Conservation (phyloP, 1,140 invertebrate species). For the Drosophila rufa region DNA sequence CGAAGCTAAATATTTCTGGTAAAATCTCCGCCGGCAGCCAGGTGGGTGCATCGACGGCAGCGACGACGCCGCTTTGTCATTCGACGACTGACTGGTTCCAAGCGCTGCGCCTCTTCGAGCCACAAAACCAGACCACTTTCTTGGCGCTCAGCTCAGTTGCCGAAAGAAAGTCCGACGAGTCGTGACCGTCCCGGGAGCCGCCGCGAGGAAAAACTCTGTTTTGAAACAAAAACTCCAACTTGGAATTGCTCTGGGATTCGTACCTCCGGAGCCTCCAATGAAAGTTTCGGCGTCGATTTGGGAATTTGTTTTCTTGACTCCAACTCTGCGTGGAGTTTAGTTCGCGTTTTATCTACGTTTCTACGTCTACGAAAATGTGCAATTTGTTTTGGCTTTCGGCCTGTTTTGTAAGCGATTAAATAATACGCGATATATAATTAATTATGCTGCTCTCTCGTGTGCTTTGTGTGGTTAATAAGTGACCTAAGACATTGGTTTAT, state of each 20-base stretch:
- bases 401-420: constrained; percentile 71
- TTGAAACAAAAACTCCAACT: constrained; percentile 13
- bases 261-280: constrained; percentile 44
- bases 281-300: constrained; percentile 63
- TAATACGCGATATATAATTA: constrained; percentile 45
- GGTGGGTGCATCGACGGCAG: constrained; percentile 53
- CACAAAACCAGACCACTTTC: constrained; percentile 84
- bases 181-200: constrained; percentile 56
- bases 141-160: constrained; percentile 80
- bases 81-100: constrained; percentile 64
- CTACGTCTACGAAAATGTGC: constrained; percentile 50
- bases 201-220: constrained; percentile 21
- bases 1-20: constrained; percentile 47
- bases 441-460: constrained; percentile 12
- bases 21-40: constrained; percentile 34
- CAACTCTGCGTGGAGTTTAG: constrained; percentile 29
- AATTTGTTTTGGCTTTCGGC: constrained; percentile 54
- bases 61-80: constrained; percentile 62
- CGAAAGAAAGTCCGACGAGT: constrained; percentile 83
- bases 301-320: constrained; percentile 31
- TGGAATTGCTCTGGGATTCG: constrained; percentile 19
- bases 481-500: not conserved
- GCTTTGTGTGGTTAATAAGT: not conserved
- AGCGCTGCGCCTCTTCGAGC: constrained; percentile 52
- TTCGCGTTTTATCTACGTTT: constrained; percentile 21